Evolutionary conservation across 2,888 invertebrate species (phyloP).

Genomic region (Catonia carolina): DNA sequence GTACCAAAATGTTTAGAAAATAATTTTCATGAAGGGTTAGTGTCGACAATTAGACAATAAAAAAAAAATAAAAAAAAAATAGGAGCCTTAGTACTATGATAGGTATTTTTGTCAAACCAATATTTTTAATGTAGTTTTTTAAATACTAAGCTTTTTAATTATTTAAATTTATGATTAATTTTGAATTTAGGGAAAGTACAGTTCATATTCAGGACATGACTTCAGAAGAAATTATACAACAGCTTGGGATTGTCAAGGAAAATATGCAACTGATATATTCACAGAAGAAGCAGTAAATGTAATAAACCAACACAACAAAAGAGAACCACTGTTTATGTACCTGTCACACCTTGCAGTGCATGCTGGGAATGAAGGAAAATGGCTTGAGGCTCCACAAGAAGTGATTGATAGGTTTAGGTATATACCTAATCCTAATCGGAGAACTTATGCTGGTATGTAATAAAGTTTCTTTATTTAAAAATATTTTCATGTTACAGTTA

Average conservation of each 20-base stretch:
- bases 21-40: too few species aligned
- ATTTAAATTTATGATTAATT: too few species aligned
- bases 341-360: slow-evolving; percentile 50
- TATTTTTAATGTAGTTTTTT: too few species aligned
- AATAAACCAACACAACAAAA: slow-evolving; percentile 41
- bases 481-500: too few species aligned
- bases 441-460: slow-evolving; percentile 62
- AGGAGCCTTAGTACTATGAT: too few species aligned
- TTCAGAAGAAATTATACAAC: slow-evolving; percentile 41
- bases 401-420: slow-evolving; percentile 60
- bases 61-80: too few species aligned
- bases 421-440: slow-evolving; percentile 58
- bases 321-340: slow-evolving; percentile 48
- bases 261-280: slow-evolving; percentile 47
- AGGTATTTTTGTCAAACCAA: too few species aligned
- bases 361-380: slow-evolving; percentile 42
- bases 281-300: slow-evolving; percentile 44
- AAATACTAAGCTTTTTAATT: too few species aligned
- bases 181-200: too few species aligned
- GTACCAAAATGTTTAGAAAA: too few species aligned
- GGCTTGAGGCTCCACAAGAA: slow-evolving; percentile 51
- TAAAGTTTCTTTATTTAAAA: not conserved
- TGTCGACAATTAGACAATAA: too few species aligned
- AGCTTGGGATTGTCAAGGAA: slow-evolving; percentile 40
- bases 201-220: slow-evolving; percentile 40